Conservation (phyloP, 1,140 invertebrate species). For the Zeugodacus cucurbitae region DNA sequence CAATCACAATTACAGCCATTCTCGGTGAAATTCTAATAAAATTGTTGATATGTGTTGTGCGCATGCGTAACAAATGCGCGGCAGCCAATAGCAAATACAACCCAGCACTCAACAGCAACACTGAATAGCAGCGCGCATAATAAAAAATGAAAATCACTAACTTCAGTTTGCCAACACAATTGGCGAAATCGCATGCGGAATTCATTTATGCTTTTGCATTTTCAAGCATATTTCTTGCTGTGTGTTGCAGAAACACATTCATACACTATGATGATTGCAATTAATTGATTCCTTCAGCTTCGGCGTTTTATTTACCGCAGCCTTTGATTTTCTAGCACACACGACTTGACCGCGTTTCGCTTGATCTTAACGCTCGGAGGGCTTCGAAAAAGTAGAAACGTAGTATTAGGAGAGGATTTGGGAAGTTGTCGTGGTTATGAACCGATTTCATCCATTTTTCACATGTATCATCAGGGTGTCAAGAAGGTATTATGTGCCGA, state of each 20-base stretch:
- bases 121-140: background rate
- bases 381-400: too few species aligned
- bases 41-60: conserved; percentile 20
- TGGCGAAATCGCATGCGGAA: background rate
- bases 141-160: background rate
- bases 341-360: conserved; percentile 6
- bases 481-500: too few species aligned
- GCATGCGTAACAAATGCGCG: background rate
- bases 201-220: background rate
- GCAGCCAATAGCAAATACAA: background rate
- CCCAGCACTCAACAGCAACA: background rate
- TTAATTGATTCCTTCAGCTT: conserved; percentile 28
- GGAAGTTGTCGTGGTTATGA: too few species aligned
- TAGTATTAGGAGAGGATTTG: too few species aligned
- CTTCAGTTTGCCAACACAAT: background rate
- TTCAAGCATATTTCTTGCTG: background rate
- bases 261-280: background rate
- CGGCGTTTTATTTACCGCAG: background rate
- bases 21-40: conserved; percentile 28
- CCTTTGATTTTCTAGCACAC: background rate
- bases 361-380: too few species aligned
- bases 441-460: too few species aligned
- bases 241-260: background rate
- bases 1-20: conserved; percentile 28
- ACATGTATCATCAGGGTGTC: too few species aligned